Evolutionary conservation across 2,113 vertebrate species (phyloP).

Genomic region (Ursus arctos): DNA sequence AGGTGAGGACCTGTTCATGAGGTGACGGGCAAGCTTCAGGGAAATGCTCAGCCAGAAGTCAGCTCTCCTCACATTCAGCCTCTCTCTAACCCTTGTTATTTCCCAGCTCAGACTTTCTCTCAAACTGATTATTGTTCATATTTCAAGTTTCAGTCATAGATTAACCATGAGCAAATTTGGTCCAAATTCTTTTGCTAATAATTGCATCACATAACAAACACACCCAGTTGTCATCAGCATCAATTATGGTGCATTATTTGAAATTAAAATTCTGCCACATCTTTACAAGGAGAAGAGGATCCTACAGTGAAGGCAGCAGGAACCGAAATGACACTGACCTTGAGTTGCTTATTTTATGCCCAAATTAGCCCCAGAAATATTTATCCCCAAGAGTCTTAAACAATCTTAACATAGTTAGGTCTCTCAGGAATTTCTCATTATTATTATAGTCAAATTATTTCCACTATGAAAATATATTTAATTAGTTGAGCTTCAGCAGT

Average conservation of each 20-base stretch:
- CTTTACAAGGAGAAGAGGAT: neutral
- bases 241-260: neutral
- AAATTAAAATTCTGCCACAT: neutral
- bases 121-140: neutral
- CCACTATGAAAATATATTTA: constrained; percentile 52
- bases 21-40: neutral
- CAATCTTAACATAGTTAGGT: constrained; percentile 56
- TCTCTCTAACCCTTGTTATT: neutral
- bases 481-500: constrained; percentile 31
- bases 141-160: neutral
- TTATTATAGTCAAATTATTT: constrained; percentile 60
- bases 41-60: neutral
- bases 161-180: neutral
- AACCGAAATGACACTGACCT: neutral
- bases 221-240: neutral
- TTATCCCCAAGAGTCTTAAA: constrained; percentile 57
- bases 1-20: neutral
- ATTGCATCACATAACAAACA: constrained; percentile 11
- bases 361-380: constrained; percentile 38
- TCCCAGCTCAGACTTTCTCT: neutral
- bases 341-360: constrained; percentile 5
- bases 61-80: neutral
- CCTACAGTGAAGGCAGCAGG: neutral
- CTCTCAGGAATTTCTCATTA: constrained; percentile 61
- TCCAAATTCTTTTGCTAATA: neutral